Conservation (phyloP, 1,140 invertebrate genomes). For the Procambarus clarkii region DNA sequence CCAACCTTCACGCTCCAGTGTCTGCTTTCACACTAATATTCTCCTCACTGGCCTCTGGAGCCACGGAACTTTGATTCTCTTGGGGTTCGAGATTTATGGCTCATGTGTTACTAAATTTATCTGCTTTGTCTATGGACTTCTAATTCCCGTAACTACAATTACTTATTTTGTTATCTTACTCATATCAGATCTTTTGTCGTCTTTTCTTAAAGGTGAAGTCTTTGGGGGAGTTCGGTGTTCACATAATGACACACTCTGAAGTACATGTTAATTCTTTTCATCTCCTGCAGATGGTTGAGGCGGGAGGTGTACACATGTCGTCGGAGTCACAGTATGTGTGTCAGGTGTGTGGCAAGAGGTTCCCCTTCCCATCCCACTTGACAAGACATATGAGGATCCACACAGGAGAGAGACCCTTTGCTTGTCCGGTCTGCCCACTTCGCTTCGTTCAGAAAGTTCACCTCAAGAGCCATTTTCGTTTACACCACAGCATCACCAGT, state of each 20-base stretch:
- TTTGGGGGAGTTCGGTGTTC: too few relatives aligned
- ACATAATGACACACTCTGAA: background rate
- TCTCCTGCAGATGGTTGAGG: slow-evolving; percentile 32
- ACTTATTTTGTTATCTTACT: too few relatives aligned
- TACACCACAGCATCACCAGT: background rate
- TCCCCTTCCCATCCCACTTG: slow-evolving; percentile 69
- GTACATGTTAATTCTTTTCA: background rate
- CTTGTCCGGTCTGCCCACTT: slow-evolving; percentile 57
- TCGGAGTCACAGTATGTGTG: slow-evolving; percentile 36
- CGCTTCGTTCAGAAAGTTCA: slow-evolving; percentile 68
- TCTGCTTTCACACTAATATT: too few relatives aligned
- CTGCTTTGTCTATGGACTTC: too few relatives aligned
- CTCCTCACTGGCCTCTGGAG: too few relatives aligned
- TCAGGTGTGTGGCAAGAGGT: slow-evolving; percentile 60
- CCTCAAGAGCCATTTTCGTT: slow-evolving; percentile 64
- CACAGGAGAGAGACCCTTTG: slow-evolving; percentile 68
- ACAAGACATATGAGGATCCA: slow-evolving; percentile 66
- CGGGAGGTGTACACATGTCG: background rate
- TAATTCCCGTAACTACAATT: too few relatives aligned
- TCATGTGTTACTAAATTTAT: too few relatives aligned
- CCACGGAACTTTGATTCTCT: too few relatives aligned
- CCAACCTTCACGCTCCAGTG: too few relatives aligned
- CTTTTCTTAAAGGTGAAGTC: too few relatives aligned
- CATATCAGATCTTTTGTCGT: too few relatives aligned
- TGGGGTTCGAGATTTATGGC: too few relatives aligned